Percentiles rank a stretch among this genome's conserved stretches.
phyloP scores from a whole-genome alignment of 2,888 invertebrate species.

The Nowickia ferox region DNA sequence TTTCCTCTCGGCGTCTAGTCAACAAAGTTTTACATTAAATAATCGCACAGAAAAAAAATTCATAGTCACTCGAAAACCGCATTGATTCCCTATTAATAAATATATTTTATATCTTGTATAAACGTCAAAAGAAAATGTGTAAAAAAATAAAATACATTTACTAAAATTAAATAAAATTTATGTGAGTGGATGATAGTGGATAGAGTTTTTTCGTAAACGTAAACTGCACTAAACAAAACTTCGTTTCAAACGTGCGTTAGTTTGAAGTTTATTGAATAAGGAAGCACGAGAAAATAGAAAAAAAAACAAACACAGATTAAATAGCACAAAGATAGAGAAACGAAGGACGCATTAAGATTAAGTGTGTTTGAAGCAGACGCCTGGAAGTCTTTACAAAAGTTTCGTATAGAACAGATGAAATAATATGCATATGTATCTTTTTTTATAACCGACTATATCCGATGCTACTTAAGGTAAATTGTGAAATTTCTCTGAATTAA shows the following conservation, averaged over 20 bases:
- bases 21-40: neutral
- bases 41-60: neutral
- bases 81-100: conserved; percentile 24
- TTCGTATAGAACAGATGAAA: conserved; percentile 59
- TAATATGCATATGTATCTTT: conserved; percentile 80
- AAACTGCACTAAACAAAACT: conserved; percentile 26
- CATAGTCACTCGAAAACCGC: neutral
- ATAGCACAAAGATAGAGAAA: conserved; percentile 4
- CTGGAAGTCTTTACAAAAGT: conserved; percentile 81
- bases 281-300: conserved; percentile 32
- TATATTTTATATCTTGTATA: neutral
- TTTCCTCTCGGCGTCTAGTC: too few relatives aligned
- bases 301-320: conserved; percentile 6
- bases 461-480: conserved; percentile 77
- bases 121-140: neutral
- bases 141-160: conserved; percentile 23
- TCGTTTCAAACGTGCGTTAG: conserved; percentile 43
- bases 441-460: conserved; percentile 80
- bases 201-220: neutral
- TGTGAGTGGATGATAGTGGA: conserved; percentile 10
- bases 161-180: conserved; percentile 36
- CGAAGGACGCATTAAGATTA: conserved; percentile 69
- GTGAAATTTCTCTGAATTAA: conserved; percentile 30
- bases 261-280: conserved; percentile 63
- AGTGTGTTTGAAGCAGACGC: conserved; percentile 78